phyloP scores from a whole-genome alignment of 2,797 vertebrate genomes.

The Rhabdophis nuchalis region DNA sequence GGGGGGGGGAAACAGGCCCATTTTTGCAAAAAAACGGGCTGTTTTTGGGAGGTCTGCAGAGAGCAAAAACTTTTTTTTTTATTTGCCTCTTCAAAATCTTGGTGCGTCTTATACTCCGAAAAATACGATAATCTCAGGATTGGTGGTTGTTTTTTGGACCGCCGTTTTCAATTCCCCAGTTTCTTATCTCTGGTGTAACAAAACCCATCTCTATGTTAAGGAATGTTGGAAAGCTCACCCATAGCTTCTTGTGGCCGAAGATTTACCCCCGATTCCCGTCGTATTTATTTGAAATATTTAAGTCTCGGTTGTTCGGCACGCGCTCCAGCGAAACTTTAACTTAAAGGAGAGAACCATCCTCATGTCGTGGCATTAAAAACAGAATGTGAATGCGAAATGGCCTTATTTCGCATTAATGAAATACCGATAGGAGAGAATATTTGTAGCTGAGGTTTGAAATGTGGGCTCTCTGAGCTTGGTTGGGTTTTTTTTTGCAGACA shows the following conservation, averaged over 20 bases:
- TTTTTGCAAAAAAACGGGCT: too few species aligned
- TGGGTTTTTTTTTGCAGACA: background rate
- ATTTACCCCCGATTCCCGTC: background rate
- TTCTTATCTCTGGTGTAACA: background rate
- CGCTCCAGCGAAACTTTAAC: background rate
- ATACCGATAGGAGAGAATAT: background rate
- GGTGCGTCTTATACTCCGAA: too few species aligned
- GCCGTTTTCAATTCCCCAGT: background rate
- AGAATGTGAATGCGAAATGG: background rate
- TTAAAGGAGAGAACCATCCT: background rate
- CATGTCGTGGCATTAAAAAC: background rate
- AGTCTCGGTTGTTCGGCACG: background rate
- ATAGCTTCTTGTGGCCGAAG: background rate
- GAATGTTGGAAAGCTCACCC: background rate
- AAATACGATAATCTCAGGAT: background rate
- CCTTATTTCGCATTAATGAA: background rate
- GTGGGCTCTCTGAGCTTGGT: background rate
- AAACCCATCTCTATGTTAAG: background rate
- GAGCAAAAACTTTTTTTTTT: too few species aligned
- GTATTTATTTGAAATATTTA: background rate
- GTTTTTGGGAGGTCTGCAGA: too few species aligned
- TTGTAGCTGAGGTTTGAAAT: too few species aligned
- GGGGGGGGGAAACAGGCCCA: too few species aligned
- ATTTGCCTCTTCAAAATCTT: too few species aligned
- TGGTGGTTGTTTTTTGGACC: background rate